A percentile compares a stretch with the other conserved stretches of the same genome.
Evolutionary conservation across 2,888 invertebrate species (phyloP).

Genomic region (Panopea generosa): DNA sequence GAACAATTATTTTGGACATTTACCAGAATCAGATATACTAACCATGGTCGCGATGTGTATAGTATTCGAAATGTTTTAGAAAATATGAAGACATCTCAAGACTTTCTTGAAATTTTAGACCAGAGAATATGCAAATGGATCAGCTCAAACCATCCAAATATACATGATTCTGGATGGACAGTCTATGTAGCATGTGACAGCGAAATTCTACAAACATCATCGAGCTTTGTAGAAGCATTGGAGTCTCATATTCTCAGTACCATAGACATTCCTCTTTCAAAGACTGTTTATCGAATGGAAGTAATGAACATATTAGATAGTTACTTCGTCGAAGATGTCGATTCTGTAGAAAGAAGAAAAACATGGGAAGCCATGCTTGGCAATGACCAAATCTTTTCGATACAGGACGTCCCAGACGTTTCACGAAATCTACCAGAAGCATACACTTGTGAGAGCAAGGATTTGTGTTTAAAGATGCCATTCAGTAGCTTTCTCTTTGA

Average conservation of each 20-base stretch:
- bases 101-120: conserved; percentile 22
- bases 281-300: conserved; percentile 52
- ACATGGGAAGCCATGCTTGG: conserved; percentile 30
- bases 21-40: conserved; percentile 58
- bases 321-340: conserved; percentile 45
- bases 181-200: conserved; percentile 52
- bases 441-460: conserved; percentile 42
- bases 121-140: conserved; percentile 16
- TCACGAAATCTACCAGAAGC: conserved; percentile 56
- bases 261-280: conserved; percentile 58
- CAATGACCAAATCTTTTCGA: conserved; percentile 25
- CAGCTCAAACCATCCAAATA: background rate
- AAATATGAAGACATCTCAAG: conserved; percentile 17
- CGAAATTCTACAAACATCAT: conserved; percentile 36
- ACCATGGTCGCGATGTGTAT: conserved; percentile 36
- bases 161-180: conserved; percentile 41
- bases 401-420: conserved; percentile 37
- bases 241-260: conserved; percentile 41
- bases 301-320: conserved; percentile 37
- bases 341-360: conserved; percentile 12
- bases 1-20: conserved; percentile 68
- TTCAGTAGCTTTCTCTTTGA: conserved; percentile 47
- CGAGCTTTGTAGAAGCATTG: conserved; percentile 52
- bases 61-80: conserved; percentile 49
- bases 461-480: conserved; percentile 54